Evolutionary conservation across 2,888 invertebrate genomes (phyloP), one percentile per base, ranked within the genome.

Genomic region (Aphidoletes aphidimyza): DNA sequence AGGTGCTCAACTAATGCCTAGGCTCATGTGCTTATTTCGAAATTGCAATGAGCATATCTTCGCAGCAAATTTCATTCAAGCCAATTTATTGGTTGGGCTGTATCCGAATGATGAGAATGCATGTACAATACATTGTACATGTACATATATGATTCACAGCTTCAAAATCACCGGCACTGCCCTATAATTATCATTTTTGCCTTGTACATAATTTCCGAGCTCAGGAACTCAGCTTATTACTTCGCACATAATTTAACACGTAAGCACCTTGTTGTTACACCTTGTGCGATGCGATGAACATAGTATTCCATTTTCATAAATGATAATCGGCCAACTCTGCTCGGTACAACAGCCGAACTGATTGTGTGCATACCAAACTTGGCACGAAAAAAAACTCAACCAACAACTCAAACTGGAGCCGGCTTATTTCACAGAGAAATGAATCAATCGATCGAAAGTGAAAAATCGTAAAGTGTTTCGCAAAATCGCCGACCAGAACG

Each of bases 201-300:
- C 54, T 54, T 54, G 8, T 17, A 3, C 2, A 17, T 47, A 17
- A 17, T 47, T 11, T 47, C 47, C 47, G 47, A n/a, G n/a, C n/a
- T n/a, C n/a, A n/a, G n/a, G 47, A 54, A 30, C 5, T 0, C 30
- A 30, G 26, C 69, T 69, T 34, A 30, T 69, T 69, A 69, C 30
- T 69, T 69, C 69, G 69, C 69, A 69, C 69, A 69, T 69, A 69
- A 69, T 69, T 69, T 69, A 69, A 69, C 69, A 69, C 69, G 69
- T 69, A 69, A 69, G 30, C 69, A 69, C 69, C 69, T 69, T 14
- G 30, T 69, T 30, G 3, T 69, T 69, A 69, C 69, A 30, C 69
- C 69, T 17, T 69, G n/a, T n/a, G n/a, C n/a, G n/a, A n/a, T n/a
- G 30, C 69, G 69, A 69, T 30, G 69, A 69, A 69, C 30, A 69